Evolutionary conservation across 2,797 vertebrate genomes (phyloP), one percentile per base, ranked within the genome.

Genomic region (Otus scops): DNA sequence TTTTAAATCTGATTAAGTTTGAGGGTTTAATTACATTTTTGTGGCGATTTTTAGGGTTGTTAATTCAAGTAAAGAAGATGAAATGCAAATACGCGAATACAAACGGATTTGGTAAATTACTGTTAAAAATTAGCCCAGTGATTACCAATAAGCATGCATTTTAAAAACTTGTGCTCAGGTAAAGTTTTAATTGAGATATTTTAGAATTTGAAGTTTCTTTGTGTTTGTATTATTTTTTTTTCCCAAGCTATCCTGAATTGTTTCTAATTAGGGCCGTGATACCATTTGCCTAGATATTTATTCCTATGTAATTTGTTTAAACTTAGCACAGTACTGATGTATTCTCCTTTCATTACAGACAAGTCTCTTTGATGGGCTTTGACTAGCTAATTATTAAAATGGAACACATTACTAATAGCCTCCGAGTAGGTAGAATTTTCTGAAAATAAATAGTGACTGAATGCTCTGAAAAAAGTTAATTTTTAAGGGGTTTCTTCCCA

Each of bases 141-240:
- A 82, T 89, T 56, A 71, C 68, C 75, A 50, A 83, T 39, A 38
- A 39, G 4, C 12, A 3, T 3, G 1, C 15, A 8, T 92, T 92
- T 90, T 79, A 86, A 89, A 87, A 79, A 51, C 65, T 34, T 50
- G 48, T 9, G 15, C 74, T 84, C 45, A 64, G 91, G 81, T 84
- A 26, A 79, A 85, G 47, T 88, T 94, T 93, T 94, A 96, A 96
- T 93, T 96, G 93, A 96, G 95, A 23, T 32, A 36, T 73, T 94
- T 92, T 30, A 77, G 54, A 76, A 82, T 71, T 43, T n/a, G 36
- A 61, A 81, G 68, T 92, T 92, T 78, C 68, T 78, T 54, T 87
- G 43, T 80, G 45, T 88, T 89, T 65, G 6, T 41, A 11, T 78
- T 73, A 9, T 38, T 51, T 39, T 51, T 34, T 79, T 84, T 14